A percentile compares a stretch with the other conserved stretches of the same genome.
Conservation (phyloP, 2,797 vertebrate species). For the Notamacropus eugenii region DNA sequence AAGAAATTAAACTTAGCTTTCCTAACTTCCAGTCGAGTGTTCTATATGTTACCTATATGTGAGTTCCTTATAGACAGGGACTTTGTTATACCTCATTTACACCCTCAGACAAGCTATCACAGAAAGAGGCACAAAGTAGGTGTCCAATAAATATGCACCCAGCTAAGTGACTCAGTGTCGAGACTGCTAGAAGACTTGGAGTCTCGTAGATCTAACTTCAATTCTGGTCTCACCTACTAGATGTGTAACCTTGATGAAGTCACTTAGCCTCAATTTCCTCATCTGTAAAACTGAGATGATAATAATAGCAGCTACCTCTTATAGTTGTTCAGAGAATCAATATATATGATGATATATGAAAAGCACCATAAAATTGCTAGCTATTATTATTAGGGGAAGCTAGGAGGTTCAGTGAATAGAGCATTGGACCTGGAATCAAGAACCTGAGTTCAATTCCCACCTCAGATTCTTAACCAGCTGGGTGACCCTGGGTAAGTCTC, state of each 20-base stretch:
- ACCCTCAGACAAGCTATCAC: not conserved
- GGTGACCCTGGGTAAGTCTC: too few relatives aligned
- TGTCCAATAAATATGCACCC: not conserved
- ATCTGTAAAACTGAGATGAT: not conserved
- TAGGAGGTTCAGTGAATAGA: too few relatives aligned
- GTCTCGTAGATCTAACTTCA: not conserved
- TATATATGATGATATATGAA: too few relatives aligned
- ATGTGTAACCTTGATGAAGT: not conserved
- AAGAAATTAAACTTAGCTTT: slow-evolving; percentile 1
- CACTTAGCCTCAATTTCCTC: not conserved
- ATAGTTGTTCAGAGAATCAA: not conserved
- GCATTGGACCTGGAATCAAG: too few relatives aligned
- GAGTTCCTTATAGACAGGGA: not conserved
- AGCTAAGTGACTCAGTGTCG: not conserved
- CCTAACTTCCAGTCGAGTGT: not conserved
- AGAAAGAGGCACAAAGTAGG: not conserved
- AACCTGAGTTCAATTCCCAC: too few relatives aligned
- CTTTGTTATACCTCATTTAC: not conserved
- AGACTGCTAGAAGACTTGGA: not conserved
- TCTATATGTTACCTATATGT: not conserved
- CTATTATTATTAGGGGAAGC: too few relatives aligned
- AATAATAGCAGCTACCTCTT: not conserved
- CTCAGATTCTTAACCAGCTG: too few relatives aligned
- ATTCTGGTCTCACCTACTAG: not conserved
- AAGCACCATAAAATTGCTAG: too few relatives aligned